These are phyloP conservation scores for Indicator maculatus DNA, from an alignment of 2,113 vertebrate genomes.

Conservation along the genomic window DNA sequence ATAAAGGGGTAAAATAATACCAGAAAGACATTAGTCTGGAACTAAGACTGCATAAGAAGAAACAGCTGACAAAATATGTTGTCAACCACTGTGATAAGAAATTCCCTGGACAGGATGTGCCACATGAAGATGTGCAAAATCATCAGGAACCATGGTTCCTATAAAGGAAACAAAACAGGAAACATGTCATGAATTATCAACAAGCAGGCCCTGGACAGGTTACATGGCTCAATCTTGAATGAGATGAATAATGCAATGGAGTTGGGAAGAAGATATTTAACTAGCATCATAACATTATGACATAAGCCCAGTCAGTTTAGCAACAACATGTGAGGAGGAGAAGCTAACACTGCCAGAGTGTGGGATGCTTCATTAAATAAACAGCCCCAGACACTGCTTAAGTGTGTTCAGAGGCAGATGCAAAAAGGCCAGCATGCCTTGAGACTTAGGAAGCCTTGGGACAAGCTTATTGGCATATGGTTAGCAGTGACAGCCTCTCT, in stretches of 20 bases:
- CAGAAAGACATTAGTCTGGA: background rate
- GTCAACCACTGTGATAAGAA: background rate
- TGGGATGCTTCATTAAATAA: conserved; percentile 26
- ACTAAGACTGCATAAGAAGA: background rate
- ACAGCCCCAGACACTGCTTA: conserved; percentile 12
- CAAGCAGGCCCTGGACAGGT: conserved; percentile 30
- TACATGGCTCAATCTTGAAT: background rate
- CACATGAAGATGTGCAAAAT: conserved; percentile 63
- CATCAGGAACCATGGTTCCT: conserved; percentile 47
- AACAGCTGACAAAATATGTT: conserved; percentile 52
- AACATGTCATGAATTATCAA: conserved; percentile 66
- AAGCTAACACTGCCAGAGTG: background rate
- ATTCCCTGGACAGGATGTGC: conserved; percentile 55
- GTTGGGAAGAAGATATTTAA: background rate
- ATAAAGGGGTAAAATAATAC: background rate
- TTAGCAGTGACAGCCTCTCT: background rate
- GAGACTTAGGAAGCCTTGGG: background rate
- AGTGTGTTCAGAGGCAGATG: background rate
- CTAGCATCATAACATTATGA: background rate
- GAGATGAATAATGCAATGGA: background rate
- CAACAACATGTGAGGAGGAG: background rate
- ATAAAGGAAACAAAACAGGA: conserved; percentile 78
- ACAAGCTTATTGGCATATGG: background rate
- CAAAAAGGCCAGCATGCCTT: background rate
- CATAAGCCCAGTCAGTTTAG: background rate